Percentiles rank a stretch among this genome's conserved stretches.
Conservation (phyloP, 2,888 invertebrate species). For the Ametastegia equiseti region DNA sequence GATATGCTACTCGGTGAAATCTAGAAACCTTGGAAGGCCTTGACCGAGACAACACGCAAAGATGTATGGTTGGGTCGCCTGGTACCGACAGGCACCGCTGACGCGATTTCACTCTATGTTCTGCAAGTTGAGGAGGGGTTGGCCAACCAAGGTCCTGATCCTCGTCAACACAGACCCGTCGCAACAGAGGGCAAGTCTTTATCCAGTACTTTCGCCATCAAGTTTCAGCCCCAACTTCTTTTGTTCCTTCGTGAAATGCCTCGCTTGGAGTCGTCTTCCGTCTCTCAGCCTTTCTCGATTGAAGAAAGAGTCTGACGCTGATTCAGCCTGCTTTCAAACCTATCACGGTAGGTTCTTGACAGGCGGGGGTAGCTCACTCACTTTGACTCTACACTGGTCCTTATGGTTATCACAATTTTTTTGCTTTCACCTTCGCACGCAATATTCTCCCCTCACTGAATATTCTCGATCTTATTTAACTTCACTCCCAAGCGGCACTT, state of each 20-base stretch:
- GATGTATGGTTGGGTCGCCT: constrained; percentile 26
- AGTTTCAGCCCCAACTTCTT: constrained; percentile 1
- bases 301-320: constrained; percentile 3
- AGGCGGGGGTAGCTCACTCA: not conserved
- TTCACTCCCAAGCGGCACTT: not conserved
- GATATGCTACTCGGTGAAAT: constrained; percentile 13
- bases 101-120: constrained; percentile 13
- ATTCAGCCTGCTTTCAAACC: constrained; percentile 1
- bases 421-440: constrained; percentile 5
- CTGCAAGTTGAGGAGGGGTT: not conserved
- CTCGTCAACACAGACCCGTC: constrained; percentile 33
- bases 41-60: constrained; percentile 40
- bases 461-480: constrained; percentile 6
- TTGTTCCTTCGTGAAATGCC: constrained; percentile 1
- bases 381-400: not conserved
- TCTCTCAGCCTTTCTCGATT: constrained; percentile 20
- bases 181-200: constrained; percentile 20
- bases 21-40: constrained; percentile 21
- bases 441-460: not conserved
- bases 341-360: not conserved
- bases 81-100: constrained; percentile 42
- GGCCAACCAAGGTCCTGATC: constrained; percentile 23
- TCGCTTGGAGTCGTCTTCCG: not conserved
- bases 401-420: not conserved
- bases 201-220: not conserved